Conservation (phyloP, 1,140 invertebrate species). For the Aphelinus atriplicis region DNA sequence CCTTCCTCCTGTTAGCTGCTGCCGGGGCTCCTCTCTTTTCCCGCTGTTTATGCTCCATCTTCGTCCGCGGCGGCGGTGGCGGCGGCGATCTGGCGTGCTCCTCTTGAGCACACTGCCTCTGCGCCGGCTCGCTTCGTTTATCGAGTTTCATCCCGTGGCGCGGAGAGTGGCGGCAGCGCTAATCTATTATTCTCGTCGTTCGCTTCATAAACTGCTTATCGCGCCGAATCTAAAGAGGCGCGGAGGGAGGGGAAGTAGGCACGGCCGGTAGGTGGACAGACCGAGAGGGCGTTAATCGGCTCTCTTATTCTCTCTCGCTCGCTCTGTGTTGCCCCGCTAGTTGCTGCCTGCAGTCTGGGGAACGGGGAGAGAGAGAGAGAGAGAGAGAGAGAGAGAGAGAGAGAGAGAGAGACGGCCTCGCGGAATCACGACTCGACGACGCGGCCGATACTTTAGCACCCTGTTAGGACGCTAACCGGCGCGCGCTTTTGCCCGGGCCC, state of each 20-base stretch:
- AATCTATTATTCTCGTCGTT: conserved; percentile 61
- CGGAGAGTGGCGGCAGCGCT: conserved; percentile 38
- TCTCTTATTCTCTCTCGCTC: conserved; percentile 24
- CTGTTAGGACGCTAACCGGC: conserved; percentile 12
- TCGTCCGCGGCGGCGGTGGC: background rate
- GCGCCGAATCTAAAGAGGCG: conserved; percentile 51
- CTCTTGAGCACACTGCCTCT: too few species aligned
- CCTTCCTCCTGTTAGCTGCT: background rate
- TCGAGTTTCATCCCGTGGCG: conserved; percentile 35
- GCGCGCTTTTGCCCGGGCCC: conserved; percentile 8
- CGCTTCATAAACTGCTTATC: conserved; percentile 63
- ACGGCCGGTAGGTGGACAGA: conserved; percentile 52
- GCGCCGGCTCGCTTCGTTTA: conserved; percentile 4
- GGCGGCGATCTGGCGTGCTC: too few species aligned
- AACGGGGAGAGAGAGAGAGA: background rate
- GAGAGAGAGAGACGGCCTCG: background rate
- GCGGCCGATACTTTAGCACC: conserved; percentile 28
- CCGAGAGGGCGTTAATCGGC: conserved; percentile 60
- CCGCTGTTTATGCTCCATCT: background rate
- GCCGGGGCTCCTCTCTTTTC: conserved; percentile 1
- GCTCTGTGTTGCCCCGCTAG: too few species aligned
- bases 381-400: background rate
- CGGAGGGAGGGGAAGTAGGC: conserved; percentile 35
- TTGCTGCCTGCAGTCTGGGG: background rate
- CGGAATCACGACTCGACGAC: conserved; percentile 9